Base-by-base conservation (phyloP, 1,140 invertebrate species). In the Drosophila lowei region DNA sequence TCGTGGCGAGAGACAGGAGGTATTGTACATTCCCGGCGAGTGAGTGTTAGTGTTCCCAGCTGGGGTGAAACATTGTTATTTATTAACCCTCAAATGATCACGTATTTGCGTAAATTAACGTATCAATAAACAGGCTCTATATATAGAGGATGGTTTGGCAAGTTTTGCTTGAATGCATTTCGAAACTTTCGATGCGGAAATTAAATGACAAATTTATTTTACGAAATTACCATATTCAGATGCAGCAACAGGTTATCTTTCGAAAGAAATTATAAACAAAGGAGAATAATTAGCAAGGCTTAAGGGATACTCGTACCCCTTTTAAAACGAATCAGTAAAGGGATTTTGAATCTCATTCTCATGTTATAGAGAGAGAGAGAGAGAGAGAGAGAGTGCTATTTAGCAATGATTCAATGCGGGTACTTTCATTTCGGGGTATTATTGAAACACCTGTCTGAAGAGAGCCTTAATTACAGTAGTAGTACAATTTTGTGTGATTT, bases 51-150 rank as follows among this genome's bases (percentile, higher is more conserved):
- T 52, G 46, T 50, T 47, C 1, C 28, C 34, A 70, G 50, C 48
- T 49, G 25, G 15, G 55, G 48, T 18, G 25, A n/a, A 57, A 21
- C 50, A 52, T 30, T 42, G 2, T 72, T 55, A 48, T 54, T 72
- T 49, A 54, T 61, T 49, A 72, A 62, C 9, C 57, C 28, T 49
- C 48, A 72, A 72, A 72, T 63, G 52, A 48, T 63, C 70, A 72
- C 70, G 70, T 72, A 72, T 72, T 72, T 53, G 67, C 66, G 58
- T 62, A 71, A 72, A 72, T 56, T 63, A 72, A 38, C 59, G 66
- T 70, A 42, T 70, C 64, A 68, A 70, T 68, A 70, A 65, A 18
- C 43, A 21, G 65, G 65, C 63, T 67, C 8, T 23, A 57, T 43
- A 68, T 70, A 30, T 54, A 44, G 21, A 68, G 9, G 3, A 11